Evolutionary conservation across 2,113 vertebrate genomes (phyloP).

Genomic region (Heloderma charlesbogerti): DNA sequence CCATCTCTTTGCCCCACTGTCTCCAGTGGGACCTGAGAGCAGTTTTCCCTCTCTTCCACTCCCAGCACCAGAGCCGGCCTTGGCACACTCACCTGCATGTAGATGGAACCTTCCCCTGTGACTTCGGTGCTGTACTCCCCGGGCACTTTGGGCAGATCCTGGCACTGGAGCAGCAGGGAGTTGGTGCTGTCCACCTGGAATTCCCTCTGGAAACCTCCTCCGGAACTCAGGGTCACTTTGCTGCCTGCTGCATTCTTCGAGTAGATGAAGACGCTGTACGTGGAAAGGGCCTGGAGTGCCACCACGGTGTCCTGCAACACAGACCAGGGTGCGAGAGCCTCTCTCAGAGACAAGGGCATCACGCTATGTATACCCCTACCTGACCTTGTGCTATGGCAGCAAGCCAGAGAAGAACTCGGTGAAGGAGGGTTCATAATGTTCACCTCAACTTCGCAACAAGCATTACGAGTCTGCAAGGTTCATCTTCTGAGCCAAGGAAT

Average conservation of each 20-base stretch:
- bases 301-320: slow-evolving; percentile 78
- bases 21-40: background rate
- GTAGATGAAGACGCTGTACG: slow-evolving; percentile 69
- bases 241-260: slow-evolving; percentile 47
- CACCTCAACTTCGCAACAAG: background rate
- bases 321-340: background rate
- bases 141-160: slow-evolving; percentile 67
- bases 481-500: background rate
- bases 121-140: slow-evolving; percentile 72
- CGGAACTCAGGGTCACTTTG: slow-evolving; percentile 61
- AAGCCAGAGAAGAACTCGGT: background rate
- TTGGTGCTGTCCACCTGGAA: slow-evolving; percentile 82
- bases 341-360: background rate
- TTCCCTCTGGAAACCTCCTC: slow-evolving; percentile 57
- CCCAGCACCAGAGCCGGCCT: background rate
- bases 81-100: slow-evolving; percentile 78
- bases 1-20: background rate
- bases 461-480: no score
- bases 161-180: slow-evolving; percentile 86
- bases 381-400: background rate
- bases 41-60: background rate
- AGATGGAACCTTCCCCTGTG: slow-evolving; percentile 77
- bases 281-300: slow-evolving; percentile 77
- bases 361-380: background rate
- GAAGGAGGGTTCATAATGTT: background rate